Evolutionary conservation across 37 sponge, comb jelly and placozoan species (phyloP).

Genomic region (Amphimedon queenslandica): DNA sequence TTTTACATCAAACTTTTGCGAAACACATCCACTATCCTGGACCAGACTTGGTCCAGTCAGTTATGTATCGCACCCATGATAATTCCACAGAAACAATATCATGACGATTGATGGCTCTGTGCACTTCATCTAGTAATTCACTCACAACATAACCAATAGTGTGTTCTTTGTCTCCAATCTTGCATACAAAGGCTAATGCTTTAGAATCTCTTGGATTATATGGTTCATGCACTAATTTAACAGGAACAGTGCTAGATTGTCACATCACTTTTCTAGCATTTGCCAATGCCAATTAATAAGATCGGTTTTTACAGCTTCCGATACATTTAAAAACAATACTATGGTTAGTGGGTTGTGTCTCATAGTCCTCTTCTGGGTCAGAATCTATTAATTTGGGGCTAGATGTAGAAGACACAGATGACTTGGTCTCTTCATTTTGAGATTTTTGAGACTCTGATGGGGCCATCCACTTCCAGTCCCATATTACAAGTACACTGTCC

Average conservation of each 20-base stretch:
- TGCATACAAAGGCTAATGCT: constrained; percentile 4
- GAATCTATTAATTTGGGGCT: no score
- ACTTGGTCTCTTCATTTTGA: no score
- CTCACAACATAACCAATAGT: constrained; percentile 2
- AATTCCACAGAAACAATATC: background rate
- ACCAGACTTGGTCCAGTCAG: background rate
- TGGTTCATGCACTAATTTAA: background rate
- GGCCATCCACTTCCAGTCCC: background rate
- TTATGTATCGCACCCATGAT: background rate
- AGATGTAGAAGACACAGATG: no score
- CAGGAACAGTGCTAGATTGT: background rate
- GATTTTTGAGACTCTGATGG: no score
- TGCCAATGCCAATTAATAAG: background rate
- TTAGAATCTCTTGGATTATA: background rate
- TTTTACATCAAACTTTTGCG: no score
- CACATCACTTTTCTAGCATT: background rate
- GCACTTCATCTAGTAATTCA: constrained; percentile 6
- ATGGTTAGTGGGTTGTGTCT: background rate
- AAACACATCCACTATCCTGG: no score
- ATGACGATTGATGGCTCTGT: background rate
- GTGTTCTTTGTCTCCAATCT: background rate
- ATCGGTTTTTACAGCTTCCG: background rate
- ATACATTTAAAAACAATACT: constrained; percentile 5
- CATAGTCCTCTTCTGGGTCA: constrained; percentile 3
- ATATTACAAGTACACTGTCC: background rate